Conservation (phyloP, 2,888 invertebrate genomes). For the Epistrophe grossulariae region DNA sequence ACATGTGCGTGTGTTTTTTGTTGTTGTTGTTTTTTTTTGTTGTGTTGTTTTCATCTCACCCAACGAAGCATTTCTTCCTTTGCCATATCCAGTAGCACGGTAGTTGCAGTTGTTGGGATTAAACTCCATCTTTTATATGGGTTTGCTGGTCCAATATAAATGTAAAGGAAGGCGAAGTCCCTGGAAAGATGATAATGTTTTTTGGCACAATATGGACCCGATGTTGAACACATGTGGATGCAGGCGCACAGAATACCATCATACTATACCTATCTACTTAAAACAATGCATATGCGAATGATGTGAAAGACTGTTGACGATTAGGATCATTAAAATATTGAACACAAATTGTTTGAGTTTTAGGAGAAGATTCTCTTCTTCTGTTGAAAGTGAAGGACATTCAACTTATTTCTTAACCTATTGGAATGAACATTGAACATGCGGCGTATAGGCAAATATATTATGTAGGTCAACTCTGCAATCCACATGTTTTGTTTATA, state of each 20-base stretch:
- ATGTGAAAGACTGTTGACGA: constrained; percentile 9
- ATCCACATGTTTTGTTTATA: not conserved
- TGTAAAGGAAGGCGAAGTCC: constrained; percentile 6
- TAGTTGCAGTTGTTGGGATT: constrained; percentile 51
- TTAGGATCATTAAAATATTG: not conserved
- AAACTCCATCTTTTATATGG: constrained; percentile 60
- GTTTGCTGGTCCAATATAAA: constrained; percentile 26
- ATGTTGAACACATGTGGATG: constrained; percentile 72
- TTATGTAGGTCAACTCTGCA: not conserved
- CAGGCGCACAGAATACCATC: constrained; percentile 54
- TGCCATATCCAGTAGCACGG: constrained; percentile 23
- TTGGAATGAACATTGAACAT: not conserved
- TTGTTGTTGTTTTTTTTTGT: constrained; percentile 30
- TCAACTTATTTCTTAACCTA: not conserved
- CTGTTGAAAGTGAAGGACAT: not conserved
- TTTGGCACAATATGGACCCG: constrained; percentile 73
- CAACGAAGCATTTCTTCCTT: constrained; percentile 25
- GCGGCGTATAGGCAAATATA: too few species aligned
- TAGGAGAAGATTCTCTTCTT: not conserved
- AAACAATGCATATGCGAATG: constrained; percentile 42
- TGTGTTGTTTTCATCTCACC: constrained; percentile 3
- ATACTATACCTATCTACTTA: not conserved
- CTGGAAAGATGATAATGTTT: constrained; percentile 27
- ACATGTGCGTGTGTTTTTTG: constrained; percentile 59
- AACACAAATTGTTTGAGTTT: not conserved